Evolutionary conservation across 2,888 invertebrate genomes (phyloP).

Genomic region (Xanthorhoe designata): DNA sequence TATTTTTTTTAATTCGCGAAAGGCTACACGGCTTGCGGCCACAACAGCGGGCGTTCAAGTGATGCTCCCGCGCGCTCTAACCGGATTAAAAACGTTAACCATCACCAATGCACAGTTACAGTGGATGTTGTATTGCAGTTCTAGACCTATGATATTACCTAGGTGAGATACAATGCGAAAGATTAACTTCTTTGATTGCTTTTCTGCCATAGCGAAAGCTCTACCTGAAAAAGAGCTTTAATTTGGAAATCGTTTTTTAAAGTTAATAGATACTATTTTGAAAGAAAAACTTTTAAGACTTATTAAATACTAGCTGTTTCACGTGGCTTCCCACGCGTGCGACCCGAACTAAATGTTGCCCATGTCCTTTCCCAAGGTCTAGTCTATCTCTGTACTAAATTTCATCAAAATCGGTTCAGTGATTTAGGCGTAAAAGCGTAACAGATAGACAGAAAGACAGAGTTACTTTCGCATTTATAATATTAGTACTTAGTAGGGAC

Average conservation of each 20-base stretch:
- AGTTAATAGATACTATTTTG: too few species aligned
- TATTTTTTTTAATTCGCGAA: conserved; percentile 47
- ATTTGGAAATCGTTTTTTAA: background rate
- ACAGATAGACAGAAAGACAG: too few species aligned
- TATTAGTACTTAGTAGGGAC: too few species aligned
- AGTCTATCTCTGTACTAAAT: too few species aligned
- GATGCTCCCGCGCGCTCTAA: conserved; percentile 68
- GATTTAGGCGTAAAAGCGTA: too few species aligned
- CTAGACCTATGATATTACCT: conserved; percentile 7
- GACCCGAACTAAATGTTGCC: too few species aligned
- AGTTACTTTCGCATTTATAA: too few species aligned
- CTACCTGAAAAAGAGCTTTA: background rate
- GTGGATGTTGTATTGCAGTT: conserved; percentile 34
- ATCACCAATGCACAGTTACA: conserved; percentile 57
- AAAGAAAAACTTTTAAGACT: too few species aligned
- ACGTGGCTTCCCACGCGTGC: too few species aligned
- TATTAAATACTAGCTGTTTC: too few species aligned
- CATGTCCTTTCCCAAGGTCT: too few species aligned
- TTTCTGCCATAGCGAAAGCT: background rate
- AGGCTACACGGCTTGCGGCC: conserved; percentile 58
- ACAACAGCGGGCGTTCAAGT: conserved; percentile 68
- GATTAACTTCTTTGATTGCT: background rate
- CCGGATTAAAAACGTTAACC: conserved; percentile 72
- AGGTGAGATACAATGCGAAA: background rate
- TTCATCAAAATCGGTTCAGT: too few species aligned